Percentiles rank a stretch among this genome's conserved stretches.
phyloP scores from a whole-genome alignment of 1,140 invertebrate genomes.

The Hypsibius dujardini region DNA sequence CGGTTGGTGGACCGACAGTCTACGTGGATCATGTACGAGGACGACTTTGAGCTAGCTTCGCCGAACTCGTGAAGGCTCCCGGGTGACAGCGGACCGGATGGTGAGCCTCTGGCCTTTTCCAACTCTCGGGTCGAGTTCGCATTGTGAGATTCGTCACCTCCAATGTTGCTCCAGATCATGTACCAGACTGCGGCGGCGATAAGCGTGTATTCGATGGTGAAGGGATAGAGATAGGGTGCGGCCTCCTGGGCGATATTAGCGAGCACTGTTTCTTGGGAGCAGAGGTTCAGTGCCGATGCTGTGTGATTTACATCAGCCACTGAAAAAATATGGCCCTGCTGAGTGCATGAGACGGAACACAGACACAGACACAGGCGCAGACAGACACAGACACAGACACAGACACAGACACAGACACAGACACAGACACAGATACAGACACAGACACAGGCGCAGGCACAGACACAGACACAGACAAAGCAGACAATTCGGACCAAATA shows the following conservation, averaged over 20 bases:
- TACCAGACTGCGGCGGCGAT: conserved; percentile 51
- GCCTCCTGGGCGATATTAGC: conserved; percentile 13
- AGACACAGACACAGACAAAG: no score
- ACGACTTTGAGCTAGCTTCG: neutral
- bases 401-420: no score
- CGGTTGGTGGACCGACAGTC: conserved; percentile 54
- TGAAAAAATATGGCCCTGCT: no score
- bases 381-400: no score
- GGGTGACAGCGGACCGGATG: neutral
- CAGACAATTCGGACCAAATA: no score
- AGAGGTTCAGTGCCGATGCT: neutral
- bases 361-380: no score
- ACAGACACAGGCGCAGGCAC: no score
- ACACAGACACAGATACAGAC: no score
- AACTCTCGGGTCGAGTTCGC: conserved; percentile 17
- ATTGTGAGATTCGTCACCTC: conserved; percentile 35
- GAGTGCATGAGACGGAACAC: no score
- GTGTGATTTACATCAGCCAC: neutral
- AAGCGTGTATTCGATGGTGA: conserved; percentile 54
- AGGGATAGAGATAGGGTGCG: conserved; percentile 51
- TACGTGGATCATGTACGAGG: conserved; percentile 38
- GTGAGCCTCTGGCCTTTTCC: neutral
- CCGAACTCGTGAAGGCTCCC: neutral
- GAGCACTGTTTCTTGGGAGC: neutral
- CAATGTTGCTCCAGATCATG: conserved; percentile 52